Evolutionary conservation across 2,888 invertebrate genomes (phyloP).

Genomic region (Gnatocerus cornutus): DNA sequence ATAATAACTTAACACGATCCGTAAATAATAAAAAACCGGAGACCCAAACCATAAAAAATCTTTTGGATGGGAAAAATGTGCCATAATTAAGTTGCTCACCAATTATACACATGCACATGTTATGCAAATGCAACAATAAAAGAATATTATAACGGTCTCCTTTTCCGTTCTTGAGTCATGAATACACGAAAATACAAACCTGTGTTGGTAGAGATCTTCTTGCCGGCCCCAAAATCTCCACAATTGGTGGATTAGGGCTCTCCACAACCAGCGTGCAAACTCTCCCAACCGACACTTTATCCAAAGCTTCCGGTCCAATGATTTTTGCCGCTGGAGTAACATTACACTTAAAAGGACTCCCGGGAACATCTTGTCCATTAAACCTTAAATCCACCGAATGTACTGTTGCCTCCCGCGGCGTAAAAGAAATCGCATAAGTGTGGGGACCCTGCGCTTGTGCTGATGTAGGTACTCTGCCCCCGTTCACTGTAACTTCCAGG

Average conservation of each 20-base stretch:
- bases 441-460: conserved; percentile 98
- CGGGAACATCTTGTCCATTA: conserved; percentile 96
- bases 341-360: conserved; percentile 87
- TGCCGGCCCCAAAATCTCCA: conserved; percentile 86
- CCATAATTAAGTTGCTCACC: no score
- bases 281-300: conserved; percentile 91
- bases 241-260: conserved; percentile 86
- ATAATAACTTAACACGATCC: no score
- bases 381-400: conserved; percentile 97
- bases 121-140: no score
- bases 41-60: no score
- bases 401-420: conserved; percentile 91
- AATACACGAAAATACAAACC: conserved; percentile 56
- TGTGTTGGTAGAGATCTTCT: conserved; percentile 82
- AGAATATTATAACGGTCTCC: no score
- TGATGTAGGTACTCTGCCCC: conserved; percentile 96
- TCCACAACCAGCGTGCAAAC: conserved; percentile 90
- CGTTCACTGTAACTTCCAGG: conserved; percentile 98
- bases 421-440: conserved; percentile 97
- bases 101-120: no score
- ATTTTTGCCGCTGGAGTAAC: conserved; percentile 90
- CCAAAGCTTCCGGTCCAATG: conserved; percentile 87
- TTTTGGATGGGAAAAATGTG: no score
- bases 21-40: no score
- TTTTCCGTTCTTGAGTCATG: neutral